Conservation (phyloP, 1,140 invertebrate genomes). For the Lepidurus apus region DNA sequence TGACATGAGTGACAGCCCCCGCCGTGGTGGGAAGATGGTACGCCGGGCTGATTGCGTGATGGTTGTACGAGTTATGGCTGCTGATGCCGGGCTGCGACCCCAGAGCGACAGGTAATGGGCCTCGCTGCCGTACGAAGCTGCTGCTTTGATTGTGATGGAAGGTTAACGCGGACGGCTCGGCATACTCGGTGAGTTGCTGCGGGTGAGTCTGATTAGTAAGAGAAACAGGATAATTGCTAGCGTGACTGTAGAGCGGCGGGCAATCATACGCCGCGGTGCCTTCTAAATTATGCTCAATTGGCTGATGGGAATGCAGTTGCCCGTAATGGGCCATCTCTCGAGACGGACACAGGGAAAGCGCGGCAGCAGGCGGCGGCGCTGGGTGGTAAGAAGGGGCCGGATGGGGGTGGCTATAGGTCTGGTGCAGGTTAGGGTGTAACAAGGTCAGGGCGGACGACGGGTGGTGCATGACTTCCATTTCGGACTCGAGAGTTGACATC, state of each 20-base stretch:
- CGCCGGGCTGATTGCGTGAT: background rate
- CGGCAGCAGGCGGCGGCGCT: slow-evolving; percentile 4
- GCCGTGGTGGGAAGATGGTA: background rate
- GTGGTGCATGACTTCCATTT: background rate
- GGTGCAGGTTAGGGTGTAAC: background rate
- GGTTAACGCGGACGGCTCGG: background rate
- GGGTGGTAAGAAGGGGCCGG: background rate
- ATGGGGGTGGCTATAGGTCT: background rate
- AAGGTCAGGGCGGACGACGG: background rate
- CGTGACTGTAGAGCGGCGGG: slow-evolving; percentile 1
- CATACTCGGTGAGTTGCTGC: background rate
- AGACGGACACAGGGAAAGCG: background rate
- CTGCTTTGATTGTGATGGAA: background rate
- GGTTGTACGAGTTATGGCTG: background rate
- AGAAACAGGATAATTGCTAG: slow-evolving; percentile 7
- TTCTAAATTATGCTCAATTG: background rate
- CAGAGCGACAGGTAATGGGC: background rate
- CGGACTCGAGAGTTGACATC: background rate
- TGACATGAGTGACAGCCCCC: background rate
- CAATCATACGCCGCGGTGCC: slow-evolving; percentile 1
- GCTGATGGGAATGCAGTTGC: background rate
- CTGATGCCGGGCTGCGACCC: background rate
- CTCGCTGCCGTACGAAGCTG: background rate
- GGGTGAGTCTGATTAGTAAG: background rate
- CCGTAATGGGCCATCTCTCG: background rate